Percentiles rank a stretch among this genome's conserved stretches.
Conservation (phyloP, 2,797 vertebrate genomes). For the Characodon lateralis region DNA sequence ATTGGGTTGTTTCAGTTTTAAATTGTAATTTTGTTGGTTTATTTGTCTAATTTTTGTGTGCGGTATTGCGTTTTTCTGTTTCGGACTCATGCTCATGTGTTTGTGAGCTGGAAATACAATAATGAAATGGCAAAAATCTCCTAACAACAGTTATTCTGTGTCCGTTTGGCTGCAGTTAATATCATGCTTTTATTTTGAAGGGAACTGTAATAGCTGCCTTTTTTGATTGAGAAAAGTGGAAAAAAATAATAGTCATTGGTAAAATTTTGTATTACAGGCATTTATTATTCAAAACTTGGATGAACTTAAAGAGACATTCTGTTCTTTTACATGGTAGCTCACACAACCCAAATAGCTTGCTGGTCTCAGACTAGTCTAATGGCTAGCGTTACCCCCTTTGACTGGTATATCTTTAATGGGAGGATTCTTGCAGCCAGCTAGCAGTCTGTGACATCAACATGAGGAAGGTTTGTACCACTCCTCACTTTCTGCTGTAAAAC, state of each 20-base stretch:
- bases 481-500: no score
- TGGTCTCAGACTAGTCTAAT: no score
- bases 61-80: background rate
- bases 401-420: no score
- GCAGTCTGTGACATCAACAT: no score
- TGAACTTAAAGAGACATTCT: background rate
- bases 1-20: constrained; percentile 11
- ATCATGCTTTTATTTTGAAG: background rate
- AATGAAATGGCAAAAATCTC: background rate
- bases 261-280: background rate
- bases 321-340: background rate
- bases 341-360: background rate
- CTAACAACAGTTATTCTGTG: background rate
- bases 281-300: background rate
- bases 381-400: no score
- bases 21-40: background rate
- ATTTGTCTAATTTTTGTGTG: background rate
- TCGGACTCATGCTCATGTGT: background rate
- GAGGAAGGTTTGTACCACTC: no score
- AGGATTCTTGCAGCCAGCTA: no score
- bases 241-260: no score
- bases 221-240: no score
- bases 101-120: background rate
- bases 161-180: background rate
- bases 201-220: background rate